Evolutionary conservation across 2,113 vertebrate species (phyloP).

Genomic region (Phyllostomus discolor): DNA sequence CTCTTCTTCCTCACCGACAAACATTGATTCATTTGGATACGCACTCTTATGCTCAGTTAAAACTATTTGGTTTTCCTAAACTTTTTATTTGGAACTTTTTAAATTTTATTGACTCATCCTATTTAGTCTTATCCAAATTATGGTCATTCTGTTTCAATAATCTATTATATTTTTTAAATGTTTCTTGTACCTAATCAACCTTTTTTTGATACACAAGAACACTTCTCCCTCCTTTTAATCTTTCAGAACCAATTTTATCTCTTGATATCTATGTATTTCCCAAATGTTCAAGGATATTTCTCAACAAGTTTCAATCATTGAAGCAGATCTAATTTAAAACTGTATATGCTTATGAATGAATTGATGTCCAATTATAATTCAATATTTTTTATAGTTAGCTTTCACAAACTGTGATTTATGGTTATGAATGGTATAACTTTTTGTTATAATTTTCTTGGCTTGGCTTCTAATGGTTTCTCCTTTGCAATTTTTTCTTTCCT

Average conservation of each 20-base stretch:
- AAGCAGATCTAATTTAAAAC: not conserved
- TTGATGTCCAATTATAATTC: not conserved
- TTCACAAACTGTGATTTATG: not conserved
- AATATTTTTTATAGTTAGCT: not conserved
- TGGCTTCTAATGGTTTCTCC: not conserved
- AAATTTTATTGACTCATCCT: not conserved
- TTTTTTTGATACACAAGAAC: not conserved
- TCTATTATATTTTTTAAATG: not conserved
- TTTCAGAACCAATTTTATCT: not conserved
- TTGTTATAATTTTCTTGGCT: not conserved
- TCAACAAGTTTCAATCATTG: not conserved
- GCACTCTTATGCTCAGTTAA: not conserved
- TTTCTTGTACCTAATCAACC: not conserved
- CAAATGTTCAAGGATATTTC: not conserved
- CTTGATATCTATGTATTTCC: not conserved
- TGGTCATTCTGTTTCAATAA: not conserved
- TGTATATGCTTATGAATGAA: not conserved
- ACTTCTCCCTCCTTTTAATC: not conserved
- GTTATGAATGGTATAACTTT: not conserved
- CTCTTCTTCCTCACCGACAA: not conserved
- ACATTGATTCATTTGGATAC: not conserved
- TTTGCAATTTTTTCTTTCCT: not conserved
- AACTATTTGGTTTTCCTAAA: not conserved
- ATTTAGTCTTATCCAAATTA: not conserved
- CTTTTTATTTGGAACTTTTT: not conserved